These are phyloP conservation scores for Stramonita haemastoma DNA, from an alignment of 2,888 invertebrate species.

Conservation along the genomic window DNA sequence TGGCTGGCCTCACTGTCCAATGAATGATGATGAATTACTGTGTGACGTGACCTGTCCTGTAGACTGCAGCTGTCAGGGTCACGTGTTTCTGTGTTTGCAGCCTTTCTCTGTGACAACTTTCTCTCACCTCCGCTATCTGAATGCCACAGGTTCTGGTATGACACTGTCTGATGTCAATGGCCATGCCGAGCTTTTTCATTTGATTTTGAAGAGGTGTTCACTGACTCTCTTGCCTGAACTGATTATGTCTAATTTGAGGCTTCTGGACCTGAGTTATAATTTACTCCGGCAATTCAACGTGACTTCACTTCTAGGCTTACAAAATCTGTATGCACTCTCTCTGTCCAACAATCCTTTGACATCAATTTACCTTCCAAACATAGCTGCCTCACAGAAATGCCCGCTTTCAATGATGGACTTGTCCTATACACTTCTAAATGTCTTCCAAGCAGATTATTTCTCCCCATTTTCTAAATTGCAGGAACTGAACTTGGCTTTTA, in stretches of 20 bases:
- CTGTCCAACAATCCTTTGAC: background rate
- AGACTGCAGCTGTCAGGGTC: background rate
- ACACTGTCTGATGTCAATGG: background rate
- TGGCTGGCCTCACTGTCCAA: constrained; percentile 9
- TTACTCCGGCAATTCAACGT: background rate
- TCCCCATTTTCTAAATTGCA: background rate
- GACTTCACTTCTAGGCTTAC: background rate
- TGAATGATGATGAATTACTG: constrained; percentile 10
- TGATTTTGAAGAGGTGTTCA: background rate
- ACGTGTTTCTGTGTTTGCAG: background rate
- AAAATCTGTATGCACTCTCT: background rate
- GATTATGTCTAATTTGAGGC: background rate
- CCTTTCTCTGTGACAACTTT: background rate
- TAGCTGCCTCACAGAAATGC: background rate
- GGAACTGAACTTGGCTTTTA: background rate
- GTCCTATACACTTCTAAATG: background rate
- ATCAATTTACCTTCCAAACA: background rate
- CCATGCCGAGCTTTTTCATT: background rate
- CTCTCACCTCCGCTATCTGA: background rate
- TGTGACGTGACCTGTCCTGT: background rate
- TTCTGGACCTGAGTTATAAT: background rate
- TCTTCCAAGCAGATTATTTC: background rate
- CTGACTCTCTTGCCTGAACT: background rate
- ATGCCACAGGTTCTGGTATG: constrained; percentile 15
- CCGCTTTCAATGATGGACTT: background rate